These are phyloP conservation scores for Pimephales promelas DNA, from an alignment of 2,113 vertebrate species.

Conservation along the genomic window DNA sequence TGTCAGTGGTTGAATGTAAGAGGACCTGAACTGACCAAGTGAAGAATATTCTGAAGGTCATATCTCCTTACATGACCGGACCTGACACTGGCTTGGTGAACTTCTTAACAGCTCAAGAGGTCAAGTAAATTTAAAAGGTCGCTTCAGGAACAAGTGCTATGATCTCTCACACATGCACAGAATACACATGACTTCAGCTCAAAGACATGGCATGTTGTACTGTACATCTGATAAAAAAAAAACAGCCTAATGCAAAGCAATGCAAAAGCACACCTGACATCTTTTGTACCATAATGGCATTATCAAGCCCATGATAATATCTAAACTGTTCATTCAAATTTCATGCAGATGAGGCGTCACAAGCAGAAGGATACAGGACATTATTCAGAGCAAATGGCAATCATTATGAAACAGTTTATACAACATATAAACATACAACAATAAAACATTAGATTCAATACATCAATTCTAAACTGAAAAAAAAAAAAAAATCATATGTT, in stretches of 20 bases:
- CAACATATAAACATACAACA: neutral
- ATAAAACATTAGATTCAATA: neutral
- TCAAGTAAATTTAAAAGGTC: slow-evolving; percentile 3
- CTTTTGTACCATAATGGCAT: neutral
- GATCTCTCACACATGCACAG: neutral
- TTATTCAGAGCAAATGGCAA: neutral
- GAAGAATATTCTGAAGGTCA: neutral
- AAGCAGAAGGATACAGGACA: neutral
- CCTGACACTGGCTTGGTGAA: neutral
- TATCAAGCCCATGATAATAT: slow-evolving; percentile 22
- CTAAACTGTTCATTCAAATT: slow-evolving; percentile 25
- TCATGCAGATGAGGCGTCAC: neutral
- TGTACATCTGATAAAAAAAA: neutral
- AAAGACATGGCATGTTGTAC: neutral
- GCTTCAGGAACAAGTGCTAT: neutral
- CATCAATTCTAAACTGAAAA: neutral
- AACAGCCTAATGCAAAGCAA: slow-evolving; percentile 4
- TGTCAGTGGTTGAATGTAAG: neutral
- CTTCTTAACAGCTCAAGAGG: slow-evolving; percentile 17
- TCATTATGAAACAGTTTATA: neutral
- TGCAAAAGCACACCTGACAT: neutral
- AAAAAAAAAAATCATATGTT: neutral
- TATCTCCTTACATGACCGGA: neutral
- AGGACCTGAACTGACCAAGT: neutral
- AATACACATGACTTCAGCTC: slow-evolving; percentile 3